These are phyloP conservation scores for Galendromus occidentalis DNA, from an alignment of 1,140 invertebrate genomes.

Conservation along the genomic window DNA sequence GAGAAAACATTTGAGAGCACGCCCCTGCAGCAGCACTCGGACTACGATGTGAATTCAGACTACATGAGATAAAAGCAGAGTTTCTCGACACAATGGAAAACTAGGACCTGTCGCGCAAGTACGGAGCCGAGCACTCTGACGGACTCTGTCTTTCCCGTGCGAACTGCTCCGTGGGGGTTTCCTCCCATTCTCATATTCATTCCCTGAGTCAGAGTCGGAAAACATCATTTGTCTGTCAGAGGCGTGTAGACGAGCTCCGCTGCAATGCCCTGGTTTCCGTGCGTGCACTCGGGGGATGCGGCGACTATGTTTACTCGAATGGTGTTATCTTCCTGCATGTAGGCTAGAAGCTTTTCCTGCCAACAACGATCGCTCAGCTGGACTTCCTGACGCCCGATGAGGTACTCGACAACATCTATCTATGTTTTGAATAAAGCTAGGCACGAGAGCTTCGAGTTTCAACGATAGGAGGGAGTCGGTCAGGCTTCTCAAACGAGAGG, in stretches of 20 bases:
- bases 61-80: conserved; percentile 15
- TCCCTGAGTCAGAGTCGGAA: conserved; percentile 76
- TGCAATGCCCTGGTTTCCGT: conserved; percentile 87
- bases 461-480: conserved; percentile 33
- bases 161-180: conserved; percentile 95
- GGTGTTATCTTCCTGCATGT: conserved; percentile 27
- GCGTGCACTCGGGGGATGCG: conserved; percentile 81
- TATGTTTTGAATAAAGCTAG: conserved; percentile 81
- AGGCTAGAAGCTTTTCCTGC: conserved; percentile 67
- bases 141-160: conserved; percentile 92
- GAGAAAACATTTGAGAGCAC: background rate
- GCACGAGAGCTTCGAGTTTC: conserved; percentile 58
- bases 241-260: conserved; percentile 77
- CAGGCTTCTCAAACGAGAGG: conserved; percentile 16
- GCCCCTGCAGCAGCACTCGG: no score
- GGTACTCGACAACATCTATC: conserved; percentile 51
- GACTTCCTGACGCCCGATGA: conserved; percentile 45
- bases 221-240: conserved; percentile 85
- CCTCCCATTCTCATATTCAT: conserved; percentile 88
- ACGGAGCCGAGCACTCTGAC: conserved; percentile 79
- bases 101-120: conserved; percentile 72
- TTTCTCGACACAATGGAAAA: conserved; percentile 95
- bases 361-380: conserved; percentile 58
- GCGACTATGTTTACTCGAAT: conserved; percentile 46
- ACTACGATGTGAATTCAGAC: no score